phyloP scores from a whole-genome alignment of 1,140 invertebrate species.

The Leptoteleia sp. region DNA sequence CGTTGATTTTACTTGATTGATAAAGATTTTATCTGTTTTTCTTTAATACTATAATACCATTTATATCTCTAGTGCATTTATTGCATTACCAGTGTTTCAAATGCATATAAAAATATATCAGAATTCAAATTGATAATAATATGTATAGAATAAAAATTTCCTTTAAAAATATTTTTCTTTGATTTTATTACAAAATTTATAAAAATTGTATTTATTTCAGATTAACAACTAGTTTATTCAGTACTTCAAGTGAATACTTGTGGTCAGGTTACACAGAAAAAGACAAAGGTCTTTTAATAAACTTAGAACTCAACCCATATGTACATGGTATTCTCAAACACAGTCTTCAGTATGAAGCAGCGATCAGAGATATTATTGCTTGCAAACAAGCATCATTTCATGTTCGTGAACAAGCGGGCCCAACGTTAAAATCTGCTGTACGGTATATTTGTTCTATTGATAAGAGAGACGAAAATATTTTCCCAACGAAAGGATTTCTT shows the following conservation, averaged over 20 bases:
- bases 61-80: too few species aligned
- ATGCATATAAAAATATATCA: not conserved
- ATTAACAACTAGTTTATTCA: conserved; percentile 85
- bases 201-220: too few species aligned
- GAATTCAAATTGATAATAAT: not conserved
- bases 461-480: conserved; percentile 88
- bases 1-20: too few species aligned
- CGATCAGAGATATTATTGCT: conserved; percentile 88
- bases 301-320: conserved; percentile 85
- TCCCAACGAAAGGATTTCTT: conserved; percentile 87
- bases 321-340: conserved; percentile 84
- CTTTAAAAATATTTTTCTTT: too few species aligned
- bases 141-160: too few species aligned
- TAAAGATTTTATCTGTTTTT: too few species aligned
- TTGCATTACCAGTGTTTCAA: too few species aligned
- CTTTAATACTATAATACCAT: too few species aligned
- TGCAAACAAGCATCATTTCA: conserved; percentile 86
- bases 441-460: conserved; percentile 90
- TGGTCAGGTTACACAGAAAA: conserved; percentile 89
- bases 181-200: too few species aligned
- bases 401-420: conserved; percentile 91
- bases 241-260: conserved; percentile 87
- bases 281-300: conserved; percentile 85
- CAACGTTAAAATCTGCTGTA: conserved; percentile 91
- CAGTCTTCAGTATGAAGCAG: conserved; percentile 91